phyloP scores from a whole-genome alignment of 35 echinoderm and acorn worm genomes.

The Eucidaris tribuloides region DNA sequence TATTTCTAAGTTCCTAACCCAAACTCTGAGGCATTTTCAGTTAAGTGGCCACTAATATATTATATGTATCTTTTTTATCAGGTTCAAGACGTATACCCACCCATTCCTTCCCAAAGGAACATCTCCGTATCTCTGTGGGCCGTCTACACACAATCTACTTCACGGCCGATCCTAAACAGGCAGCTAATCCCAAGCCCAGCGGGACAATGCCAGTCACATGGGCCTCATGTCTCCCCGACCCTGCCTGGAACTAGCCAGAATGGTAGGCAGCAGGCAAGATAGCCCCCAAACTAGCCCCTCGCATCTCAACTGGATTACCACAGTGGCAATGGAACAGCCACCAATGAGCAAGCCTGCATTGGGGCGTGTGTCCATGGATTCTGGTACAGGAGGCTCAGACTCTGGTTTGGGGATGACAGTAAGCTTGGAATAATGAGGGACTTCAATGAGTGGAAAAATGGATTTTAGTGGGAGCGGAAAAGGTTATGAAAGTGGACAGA shows the following conservation, averaged over 20 bases:
- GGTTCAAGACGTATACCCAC: slow-evolving; percentile 18
- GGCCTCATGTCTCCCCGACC: neutral
- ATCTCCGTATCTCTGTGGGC: slow-evolving; percentile 32
- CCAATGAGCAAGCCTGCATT: neutral
- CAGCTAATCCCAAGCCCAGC: slow-evolving; percentile 9
- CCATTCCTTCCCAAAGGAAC: slow-evolving; percentile 48
- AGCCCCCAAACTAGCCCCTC: neutral
- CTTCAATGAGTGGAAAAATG: neutral
- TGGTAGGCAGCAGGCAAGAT: neutral
- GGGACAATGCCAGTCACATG: neutral
- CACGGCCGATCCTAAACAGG: slow-evolving; percentile 11
- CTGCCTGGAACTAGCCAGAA: neutral
- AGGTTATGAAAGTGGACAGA: neutral
- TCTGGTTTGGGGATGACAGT: slow-evolving; percentile 1
- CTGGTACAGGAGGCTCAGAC: neutral
- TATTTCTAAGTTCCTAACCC: no score
- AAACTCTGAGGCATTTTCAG: no score
- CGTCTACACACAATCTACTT: slow-evolving; percentile 48
- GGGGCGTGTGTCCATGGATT: neutral
- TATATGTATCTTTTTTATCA: no score
- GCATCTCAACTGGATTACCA: neutral
- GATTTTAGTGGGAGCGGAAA: no score
- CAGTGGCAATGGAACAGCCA: neutral
- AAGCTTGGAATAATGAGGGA: neutral
- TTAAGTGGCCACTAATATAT: no score